These are phyloP conservation scores for Myotis brandtii DNA, from an alignment of 2,113 vertebrate genomes.

Conservation along the genomic window DNA sequence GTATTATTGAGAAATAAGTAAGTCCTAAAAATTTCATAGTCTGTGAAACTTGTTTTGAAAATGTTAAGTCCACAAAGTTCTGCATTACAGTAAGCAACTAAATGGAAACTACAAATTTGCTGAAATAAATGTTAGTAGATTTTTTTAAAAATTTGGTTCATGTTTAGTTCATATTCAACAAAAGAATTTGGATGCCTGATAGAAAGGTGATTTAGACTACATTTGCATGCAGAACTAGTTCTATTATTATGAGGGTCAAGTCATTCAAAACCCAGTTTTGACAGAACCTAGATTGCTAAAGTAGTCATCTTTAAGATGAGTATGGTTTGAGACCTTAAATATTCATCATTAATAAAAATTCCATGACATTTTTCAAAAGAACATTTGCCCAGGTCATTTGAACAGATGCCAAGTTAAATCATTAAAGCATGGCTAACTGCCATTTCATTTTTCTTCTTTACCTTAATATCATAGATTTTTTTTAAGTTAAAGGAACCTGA, in stretches of 20 bases:
- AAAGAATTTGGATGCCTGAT: conserved; percentile 47
- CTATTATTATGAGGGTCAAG: conserved; percentile 72
- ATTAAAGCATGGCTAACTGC: conserved; percentile 78
- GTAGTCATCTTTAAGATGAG: conserved; percentile 68
- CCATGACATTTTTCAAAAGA: conserved; percentile 81
- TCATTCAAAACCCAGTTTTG: conserved; percentile 75
- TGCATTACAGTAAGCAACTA: not conserved
- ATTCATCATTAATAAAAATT: conserved; percentile 83
- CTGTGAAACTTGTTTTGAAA: conserved; percentile 2
- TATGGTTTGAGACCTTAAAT: conserved; percentile 78
- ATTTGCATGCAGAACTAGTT: conserved; percentile 76
- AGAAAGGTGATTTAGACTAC: conserved; percentile 45
- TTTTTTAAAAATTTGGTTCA: not conserved
- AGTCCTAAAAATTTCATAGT: not conserved
- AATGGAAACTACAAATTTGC: not conserved
- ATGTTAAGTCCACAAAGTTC: not conserved
- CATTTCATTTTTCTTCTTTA: conserved; percentile 74
- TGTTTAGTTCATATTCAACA: conserved; percentile 33
- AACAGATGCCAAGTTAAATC: conserved; percentile 83
- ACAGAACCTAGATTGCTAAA: conserved; percentile 71
- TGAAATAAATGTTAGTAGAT: not conserved
- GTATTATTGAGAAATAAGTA: not conserved
- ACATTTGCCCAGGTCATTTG: conserved; percentile 82
- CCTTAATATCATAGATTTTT: conserved; percentile 59
- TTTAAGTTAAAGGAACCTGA: conserved; percentile 66